These are phyloP conservation scores for Apamea epomidion DNA, from an alignment of 2,888 invertebrate genomes.

Conservation along the genomic window DNA sequence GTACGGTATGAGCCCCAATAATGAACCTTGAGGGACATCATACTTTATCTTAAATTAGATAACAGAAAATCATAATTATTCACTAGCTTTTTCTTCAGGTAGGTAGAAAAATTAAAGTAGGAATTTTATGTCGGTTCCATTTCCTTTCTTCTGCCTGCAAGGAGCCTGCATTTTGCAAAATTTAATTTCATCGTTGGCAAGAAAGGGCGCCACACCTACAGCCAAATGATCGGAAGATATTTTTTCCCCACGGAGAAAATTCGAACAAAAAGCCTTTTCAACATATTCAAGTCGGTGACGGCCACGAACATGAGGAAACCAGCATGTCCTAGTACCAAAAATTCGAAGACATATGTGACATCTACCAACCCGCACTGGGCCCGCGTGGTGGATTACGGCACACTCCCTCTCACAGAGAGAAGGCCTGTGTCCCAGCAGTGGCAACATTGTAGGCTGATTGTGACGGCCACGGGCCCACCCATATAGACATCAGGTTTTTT, in stretches of 20 bases:
- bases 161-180: neutral
- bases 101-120: neutral
- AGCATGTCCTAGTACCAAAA: neutral
- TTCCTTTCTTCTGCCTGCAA: neutral
- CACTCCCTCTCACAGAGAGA: neutral
- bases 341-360: neutral
- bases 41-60: neutral
- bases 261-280: neutral
- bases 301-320: neutral
- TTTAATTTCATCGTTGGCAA: neutral
- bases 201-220: neutral
- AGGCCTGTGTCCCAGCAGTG: neutral
- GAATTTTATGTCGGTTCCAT: neutral
- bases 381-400: neutral
- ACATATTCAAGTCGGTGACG: neutral
- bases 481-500: neutral
- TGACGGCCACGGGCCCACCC: neutral
- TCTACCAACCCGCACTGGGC: neutral
- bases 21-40: neutral
- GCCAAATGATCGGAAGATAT: neutral
- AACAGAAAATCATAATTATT: neutral
- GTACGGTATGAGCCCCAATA: neutral
- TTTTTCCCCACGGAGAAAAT: neutral
- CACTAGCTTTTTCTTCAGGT: neutral
- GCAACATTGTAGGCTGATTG: neutral